Percentiles rank a stretch among this genome's conserved stretches.
Evolutionary conservation across 2,113 vertebrate species (phyloP).

Genomic region (Centrocercus urophasianus): DNA sequence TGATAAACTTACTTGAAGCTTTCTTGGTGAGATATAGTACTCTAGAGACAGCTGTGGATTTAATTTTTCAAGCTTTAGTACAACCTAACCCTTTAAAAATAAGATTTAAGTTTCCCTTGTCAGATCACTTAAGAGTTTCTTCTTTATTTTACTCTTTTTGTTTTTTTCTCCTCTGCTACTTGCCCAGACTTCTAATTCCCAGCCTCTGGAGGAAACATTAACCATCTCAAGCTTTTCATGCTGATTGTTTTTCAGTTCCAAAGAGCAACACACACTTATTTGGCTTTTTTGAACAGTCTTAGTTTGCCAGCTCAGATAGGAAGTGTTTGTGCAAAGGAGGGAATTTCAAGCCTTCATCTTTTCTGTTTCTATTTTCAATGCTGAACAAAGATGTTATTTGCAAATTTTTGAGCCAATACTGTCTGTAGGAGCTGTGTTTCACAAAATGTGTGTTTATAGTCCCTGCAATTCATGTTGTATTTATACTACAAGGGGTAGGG

Average conservation of each 20-base stretch:
- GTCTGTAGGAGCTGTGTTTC: slow-evolving; percentile 1
- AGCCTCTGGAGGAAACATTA: slow-evolving; percentile 56
- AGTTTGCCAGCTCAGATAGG: neutral
- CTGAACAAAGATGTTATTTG: neutral
- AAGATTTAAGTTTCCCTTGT: slow-evolving; percentile 83
- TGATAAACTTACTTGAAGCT: slow-evolving; percentile 81
- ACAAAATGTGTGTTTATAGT: neutral
- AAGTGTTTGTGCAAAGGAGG: neutral
- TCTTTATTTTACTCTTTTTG: slow-evolving; percentile 68
- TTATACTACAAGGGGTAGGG: neutral
- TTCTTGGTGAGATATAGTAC: slow-evolving; percentile 81
- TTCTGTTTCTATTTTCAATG: neutral
- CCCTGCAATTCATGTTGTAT: neutral
- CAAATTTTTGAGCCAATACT: neutral
- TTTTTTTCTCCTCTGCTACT: slow-evolving; percentile 75
- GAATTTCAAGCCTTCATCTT: neutral
- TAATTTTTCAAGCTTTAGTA: slow-evolving; percentile 81
- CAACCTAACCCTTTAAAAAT: slow-evolving; percentile 75
- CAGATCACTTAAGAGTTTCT: slow-evolving; percentile 77
- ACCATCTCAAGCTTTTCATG: slow-evolving; percentile 48
- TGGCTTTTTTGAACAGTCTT: slow-evolving; percentile 17
- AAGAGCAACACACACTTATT: neutral
- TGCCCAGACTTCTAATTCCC: slow-evolving; percentile 75
- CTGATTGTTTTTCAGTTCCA: slow-evolving; percentile 55
- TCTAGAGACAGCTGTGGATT: slow-evolving; percentile 74